Conservation (phyloP, 2,888 invertebrate genomes). For the Lordiphosa fenestrarum region DNA sequence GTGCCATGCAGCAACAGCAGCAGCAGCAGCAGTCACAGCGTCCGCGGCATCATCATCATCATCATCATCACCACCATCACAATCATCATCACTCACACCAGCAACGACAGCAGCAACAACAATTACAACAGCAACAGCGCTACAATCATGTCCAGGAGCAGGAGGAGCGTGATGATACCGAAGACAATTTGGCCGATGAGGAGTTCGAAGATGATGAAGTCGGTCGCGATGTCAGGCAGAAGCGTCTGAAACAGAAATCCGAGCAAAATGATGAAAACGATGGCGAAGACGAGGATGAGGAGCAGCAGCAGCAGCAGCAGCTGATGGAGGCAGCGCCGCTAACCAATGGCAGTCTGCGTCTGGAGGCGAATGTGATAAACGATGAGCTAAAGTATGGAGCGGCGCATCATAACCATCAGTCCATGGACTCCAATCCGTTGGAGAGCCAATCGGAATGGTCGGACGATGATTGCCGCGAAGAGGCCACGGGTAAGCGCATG, state of each 20-base stretch:
- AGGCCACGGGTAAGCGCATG: constrained; percentile 81
- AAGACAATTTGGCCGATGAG: constrained; percentile 79
- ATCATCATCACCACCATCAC: constrained; percentile 57
- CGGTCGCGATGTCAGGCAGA: constrained; percentile 77
- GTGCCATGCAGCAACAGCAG: constrained; percentile 29
- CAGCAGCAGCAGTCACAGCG: constrained; percentile 31
- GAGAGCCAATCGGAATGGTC: constrained; percentile 93
- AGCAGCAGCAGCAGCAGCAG: constrained; percentile 42
- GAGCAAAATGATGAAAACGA: constrained; percentile 41
- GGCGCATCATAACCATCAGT: constrained; percentile 79
- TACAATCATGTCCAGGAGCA: constrained; percentile 65
- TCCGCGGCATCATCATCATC: constrained; percentile 48
- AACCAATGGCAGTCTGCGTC: constrained; percentile 44
- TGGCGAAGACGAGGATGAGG: constrained; percentile 49
- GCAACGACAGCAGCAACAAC: constrained; percentile 50
- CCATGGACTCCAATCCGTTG: constrained; percentile 81
- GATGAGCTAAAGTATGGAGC: constrained; percentile 81
- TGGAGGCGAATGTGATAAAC: constrained; percentile 80
- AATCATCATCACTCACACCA: constrained; percentile 41
- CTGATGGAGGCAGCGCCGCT: constrained; percentile 46
- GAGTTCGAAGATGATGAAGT: constrained; percentile 80
- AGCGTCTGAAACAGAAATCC: constrained; percentile 48
- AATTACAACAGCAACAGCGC: constrained; percentile 59
- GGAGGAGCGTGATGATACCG: constrained; percentile 78
- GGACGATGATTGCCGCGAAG: constrained; percentile 84